Conservation (phyloP, 2,113 vertebrate genomes). For the Mesocricetus auratus region DNA sequence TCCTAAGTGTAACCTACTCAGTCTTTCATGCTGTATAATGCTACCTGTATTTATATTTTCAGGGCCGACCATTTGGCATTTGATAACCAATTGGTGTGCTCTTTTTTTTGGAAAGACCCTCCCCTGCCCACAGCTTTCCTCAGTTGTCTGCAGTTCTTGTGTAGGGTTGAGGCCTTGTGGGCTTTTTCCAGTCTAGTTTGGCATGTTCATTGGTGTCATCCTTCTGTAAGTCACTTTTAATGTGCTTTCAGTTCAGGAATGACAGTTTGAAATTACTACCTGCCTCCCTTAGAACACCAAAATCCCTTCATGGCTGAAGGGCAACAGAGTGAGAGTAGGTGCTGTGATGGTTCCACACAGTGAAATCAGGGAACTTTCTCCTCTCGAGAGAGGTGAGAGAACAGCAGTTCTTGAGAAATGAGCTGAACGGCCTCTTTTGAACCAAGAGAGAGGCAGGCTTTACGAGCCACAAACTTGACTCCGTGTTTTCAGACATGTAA, state of each 20-base stretch:
- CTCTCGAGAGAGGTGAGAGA: not conserved
- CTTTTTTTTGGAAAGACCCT: not conserved
- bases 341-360: not conserved
- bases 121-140: not conserved
- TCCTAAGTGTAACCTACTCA: not conserved
- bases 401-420: slow-evolving; percentile 9
- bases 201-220: not conserved
- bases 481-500: not conserved
- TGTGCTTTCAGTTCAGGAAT: slow-evolving; percentile 9
- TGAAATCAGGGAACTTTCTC: not conserved
- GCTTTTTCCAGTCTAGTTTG: not conserved
- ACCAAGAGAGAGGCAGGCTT: not conserved
- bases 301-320: not conserved
- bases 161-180: not conserved
- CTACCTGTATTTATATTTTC: not conserved
- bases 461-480: not conserved
- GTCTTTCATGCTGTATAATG: not conserved
- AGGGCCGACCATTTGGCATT: not conserved
- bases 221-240: not conserved
- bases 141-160: not conserved
- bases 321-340: not conserved
- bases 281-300: not conserved
- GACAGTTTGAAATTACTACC: not conserved
- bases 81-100: not conserved
- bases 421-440: not conserved